Evolutionary conservation across 2,113 vertebrate species (phyloP), one percentile per base, ranked within the genome.

Genomic region (Sinocyclocheilus anophthalmus): DNA sequence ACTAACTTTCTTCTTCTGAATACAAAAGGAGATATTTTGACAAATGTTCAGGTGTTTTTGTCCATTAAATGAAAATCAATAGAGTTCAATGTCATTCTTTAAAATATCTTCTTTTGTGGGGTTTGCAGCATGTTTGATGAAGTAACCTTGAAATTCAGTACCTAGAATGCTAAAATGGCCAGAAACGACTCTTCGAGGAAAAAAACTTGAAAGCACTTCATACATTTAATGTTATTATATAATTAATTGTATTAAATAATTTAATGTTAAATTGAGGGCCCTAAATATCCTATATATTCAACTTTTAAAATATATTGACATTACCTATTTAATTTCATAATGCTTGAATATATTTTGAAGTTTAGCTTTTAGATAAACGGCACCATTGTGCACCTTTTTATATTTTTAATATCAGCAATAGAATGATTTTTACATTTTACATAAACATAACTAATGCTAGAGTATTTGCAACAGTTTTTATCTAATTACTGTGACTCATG

Each of bases 401-500:
- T 50, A 1, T 50, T 37, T 69, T 33, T 37, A 1, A 33, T 69
- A 37, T 70, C 0, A 5, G 4, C 70, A 20, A 3, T 42, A 9
- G 33, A 4, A 11, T 22, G 2, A 20, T 13, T 73, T 42, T 11
- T 53, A 4, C 13, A 50, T 50, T 50, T 16, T 14, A 50, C 48
- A 50, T 50, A 55, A n/a, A 59, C 55, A 59, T 59, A 59, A n/a
- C 57, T 59, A 10, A 59, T 59, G 57, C 57, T n/a, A 16, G 8
- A 59, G 57, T n/a, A 59, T 59, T 55, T 16, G 16, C 75, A 53
- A 11, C 76, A 22, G 76, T 79, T 79, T 22, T 5, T 39, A 22
- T 59, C 76, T 39, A 37, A 79, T 79, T 37, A 13, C 18, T 39
- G 26, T 79, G 20, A 39, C 30, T 79, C 53, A 59, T 59, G 76